Conservation (phyloP, 2,797 vertebrate genomes). For the Lepilemur septentrionalis region DNA sequence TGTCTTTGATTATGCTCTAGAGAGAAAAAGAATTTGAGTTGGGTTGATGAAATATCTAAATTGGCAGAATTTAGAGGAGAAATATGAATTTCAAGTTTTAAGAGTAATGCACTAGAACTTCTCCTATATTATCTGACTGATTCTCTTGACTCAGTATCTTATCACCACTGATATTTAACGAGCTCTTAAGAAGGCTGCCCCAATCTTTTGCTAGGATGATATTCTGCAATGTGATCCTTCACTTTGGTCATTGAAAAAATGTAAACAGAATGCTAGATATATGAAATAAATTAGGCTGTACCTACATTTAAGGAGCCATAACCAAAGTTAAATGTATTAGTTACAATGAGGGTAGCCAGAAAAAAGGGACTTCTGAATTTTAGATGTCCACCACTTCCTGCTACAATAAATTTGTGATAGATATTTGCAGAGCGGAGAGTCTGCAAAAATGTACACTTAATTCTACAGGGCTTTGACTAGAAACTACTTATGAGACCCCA, state of each 20-base stretch:
- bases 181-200: neutral
- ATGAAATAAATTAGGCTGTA: neutral
- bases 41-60: neutral
- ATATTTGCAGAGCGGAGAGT: neutral
- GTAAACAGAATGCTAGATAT: neutral
- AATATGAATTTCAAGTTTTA: neutral
- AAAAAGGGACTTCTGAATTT: neutral
- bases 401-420: neutral
- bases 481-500: neutral
- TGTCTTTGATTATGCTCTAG: neutral
- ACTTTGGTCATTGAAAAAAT: neutral
- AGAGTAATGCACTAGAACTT: neutral
- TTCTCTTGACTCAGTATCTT: neutral
- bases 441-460: neutral
- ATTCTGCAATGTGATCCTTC: neutral
- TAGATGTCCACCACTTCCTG: neutral
- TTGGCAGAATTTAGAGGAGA: neutral
- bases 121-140: neutral
- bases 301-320: neutral
- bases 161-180: neutral
- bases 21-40: neutral
- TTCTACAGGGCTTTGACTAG: neutral
- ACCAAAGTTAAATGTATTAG: neutral
- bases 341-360: neutral
- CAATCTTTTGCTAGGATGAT: neutral